Conservation (phyloP, 92 coral and sea anemone species). For the Phenganax stokvisi region DNA sequence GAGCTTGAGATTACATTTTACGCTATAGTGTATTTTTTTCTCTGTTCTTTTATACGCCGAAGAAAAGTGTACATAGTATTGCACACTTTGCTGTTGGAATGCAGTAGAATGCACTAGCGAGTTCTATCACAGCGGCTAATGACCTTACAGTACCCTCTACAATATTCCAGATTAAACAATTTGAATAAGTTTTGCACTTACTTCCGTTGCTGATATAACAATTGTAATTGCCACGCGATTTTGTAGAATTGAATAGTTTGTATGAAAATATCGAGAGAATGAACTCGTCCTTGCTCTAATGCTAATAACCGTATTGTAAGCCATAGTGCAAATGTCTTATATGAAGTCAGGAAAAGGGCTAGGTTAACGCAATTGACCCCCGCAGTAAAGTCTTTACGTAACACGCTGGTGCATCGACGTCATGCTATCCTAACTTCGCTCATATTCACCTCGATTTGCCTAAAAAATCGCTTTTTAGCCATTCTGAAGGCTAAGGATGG, state of each 20-base stretch:
- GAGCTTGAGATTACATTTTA: too few species aligned
- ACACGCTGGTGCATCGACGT: not conserved
- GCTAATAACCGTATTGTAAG: constrained; percentile 25
- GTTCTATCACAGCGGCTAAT: not conserved
- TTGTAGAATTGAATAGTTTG: not conserved
- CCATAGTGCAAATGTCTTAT: constrained; percentile 20
- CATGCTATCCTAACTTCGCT: not conserved
- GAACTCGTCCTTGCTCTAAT: constrained; percentile 4
- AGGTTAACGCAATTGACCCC: constrained; percentile 27
- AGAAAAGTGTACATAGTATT: not conserved
- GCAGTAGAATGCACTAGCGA: not conserved
- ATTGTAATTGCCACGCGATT: not conserved
- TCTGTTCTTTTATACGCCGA: not conserved
- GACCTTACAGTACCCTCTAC: not conserved
- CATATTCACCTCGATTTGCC: not conserved
- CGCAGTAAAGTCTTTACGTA: constrained; percentile 9
- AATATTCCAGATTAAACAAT: not conserved
- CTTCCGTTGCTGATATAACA: not conserved
- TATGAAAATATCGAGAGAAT: not conserved
- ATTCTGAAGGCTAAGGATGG: not conserved
- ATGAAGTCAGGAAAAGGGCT: constrained; percentile 21
- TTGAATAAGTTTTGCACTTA: not conserved
- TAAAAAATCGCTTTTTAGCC: not conserved
- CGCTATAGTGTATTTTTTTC: too few species aligned
- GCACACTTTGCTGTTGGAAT: not conserved